Base-by-base conservation (phyloP, 2,113 vertebrate species). In the Prochilodus magdalenae region DNA sequence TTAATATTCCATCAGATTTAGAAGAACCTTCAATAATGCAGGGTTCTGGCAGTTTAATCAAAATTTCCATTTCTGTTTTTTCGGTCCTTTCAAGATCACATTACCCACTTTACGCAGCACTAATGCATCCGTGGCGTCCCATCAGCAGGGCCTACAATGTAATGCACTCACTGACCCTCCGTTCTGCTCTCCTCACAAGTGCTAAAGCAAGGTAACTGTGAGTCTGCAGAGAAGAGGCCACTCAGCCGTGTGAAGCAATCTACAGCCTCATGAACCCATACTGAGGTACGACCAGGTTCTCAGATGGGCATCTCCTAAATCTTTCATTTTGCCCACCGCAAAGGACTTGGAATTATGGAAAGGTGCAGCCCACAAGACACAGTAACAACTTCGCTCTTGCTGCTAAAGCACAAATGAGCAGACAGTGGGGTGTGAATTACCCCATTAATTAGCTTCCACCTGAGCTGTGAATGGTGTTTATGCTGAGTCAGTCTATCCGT, bases 1-100 rank as follows among this genome's bases (percentile, higher is more conserved):
- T 70, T 53, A 74, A 84, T 71, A 73, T 80, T 57, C 40, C 81
- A 77, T 73, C 77, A 69, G 76, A 79, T 73, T 66, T 59, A 77
- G 69, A 80, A 73, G 11, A 53, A 70, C 33, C 36, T 83, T 79
- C 44, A 80, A 77, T 77, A 77, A 81, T 77, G 62, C 62, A 69
- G 18, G 33, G 73, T 67, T 79, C 70, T 51, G 30, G 22, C 71
- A 77, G 73, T 40, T 81, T 71, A 80, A 77, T 82, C 33, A 30
- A 67, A 67, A 80, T 73, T 49, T 49, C 77, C 66, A 77, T 60
- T 63, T 63, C 73, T 69, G 36, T 55, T 30, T 75, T 75, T 22
- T 5, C 4, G 18, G 20, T 55, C 53, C 53, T 82, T 82, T 72
- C 66, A 40, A 79, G 63, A 82, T 75, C 13, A 51, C 71, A 57